Conservation (phyloP, 1,140 invertebrate genomes). For the Zaprionus vittiger region DNA sequence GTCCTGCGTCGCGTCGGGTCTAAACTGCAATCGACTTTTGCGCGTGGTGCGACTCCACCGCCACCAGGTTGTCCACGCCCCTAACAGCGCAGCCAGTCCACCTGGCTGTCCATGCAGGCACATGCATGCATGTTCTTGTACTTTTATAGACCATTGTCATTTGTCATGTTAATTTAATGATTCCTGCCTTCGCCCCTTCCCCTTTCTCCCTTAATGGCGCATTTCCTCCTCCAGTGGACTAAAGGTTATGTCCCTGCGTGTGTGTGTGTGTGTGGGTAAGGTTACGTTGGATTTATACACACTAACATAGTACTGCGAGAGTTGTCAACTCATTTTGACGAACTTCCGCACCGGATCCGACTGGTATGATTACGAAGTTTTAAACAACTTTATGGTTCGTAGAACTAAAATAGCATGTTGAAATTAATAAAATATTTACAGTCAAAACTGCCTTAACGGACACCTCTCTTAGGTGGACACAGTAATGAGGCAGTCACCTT, state of each 20-base stretch:
- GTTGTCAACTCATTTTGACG: conserved; percentile 51
- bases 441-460: too few relatives aligned
- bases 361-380: too few relatives aligned
- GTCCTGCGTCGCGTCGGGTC: neutral
- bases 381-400: too few relatives aligned
- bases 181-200: conserved; percentile 37
- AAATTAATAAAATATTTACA: neutral
- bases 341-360: neutral
- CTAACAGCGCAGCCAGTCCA: neutral
- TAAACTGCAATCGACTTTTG: conserved; percentile 31
- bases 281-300: conserved; percentile 34
- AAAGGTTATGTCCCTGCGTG: conserved; percentile 46
- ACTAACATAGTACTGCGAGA: conserved; percentile 10
- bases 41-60: neutral
- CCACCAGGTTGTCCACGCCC: neutral
- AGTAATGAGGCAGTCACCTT: too few relatives aligned
- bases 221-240: conserved; percentile 9
- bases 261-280: conserved; percentile 13
- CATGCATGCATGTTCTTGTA: conserved; percentile 57
- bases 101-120: neutral
- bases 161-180: conserved; percentile 79
- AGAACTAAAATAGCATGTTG: too few relatives aligned
- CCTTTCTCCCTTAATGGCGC: conserved; percentile 31
- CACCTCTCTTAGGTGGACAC: too few relatives aligned
- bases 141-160: conserved; percentile 71